Evolutionary conservation across 2,888 invertebrate species (phyloP), one percentile per base, ranked within the genome.

Genomic region (Pomacea canaliculata): DNA sequence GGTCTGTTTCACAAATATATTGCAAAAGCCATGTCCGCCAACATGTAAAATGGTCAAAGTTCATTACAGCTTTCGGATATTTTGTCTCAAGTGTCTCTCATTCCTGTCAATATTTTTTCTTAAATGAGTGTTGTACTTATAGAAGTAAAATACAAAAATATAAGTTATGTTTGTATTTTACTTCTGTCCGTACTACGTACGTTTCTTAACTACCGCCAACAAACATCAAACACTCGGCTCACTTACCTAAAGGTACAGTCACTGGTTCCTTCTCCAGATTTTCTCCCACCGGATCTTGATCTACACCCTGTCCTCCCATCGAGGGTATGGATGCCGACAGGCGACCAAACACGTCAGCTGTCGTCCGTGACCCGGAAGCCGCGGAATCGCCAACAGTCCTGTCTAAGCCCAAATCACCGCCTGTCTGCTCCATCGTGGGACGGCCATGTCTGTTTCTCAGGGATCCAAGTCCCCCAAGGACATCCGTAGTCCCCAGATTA

Each of bases 221-320:
- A 37, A 37, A 37, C 37, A 37, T 5, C 37, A 37, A 23, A 12
- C 27, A 63, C 63, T 68, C 27, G 19, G 18, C 27, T 37, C 5
- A 69, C 74, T 74, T 49, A 74, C 74, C 74, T 10, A 27, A 51
- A 7, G 74, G 74, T 5, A 74, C 74, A 18, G 74, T 69, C 16
- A 74, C 74, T 13, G 69, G 46, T n/a, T 74, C 74, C 12, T 27
- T 46, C 19, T 74, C 74, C 60, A 60, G 48, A 23, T 60, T 68
- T 56, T 74, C 74, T 3, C 37, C 59, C 16, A 51, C 51, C n/a
- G 48, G 66, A 12, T 59, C 67, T 37, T 51, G 23, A 16, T 74
- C 63, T 19, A 10, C 19, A 10, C 5, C 60, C 7, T 60, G 60
- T 60, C 60, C 16, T 60, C 60, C 60, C 60, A 13, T 46, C 7